Evolutionary conservation across 1,140 invertebrate species (phyloP).

Genomic region (Leptopilina clavipes): DNA sequence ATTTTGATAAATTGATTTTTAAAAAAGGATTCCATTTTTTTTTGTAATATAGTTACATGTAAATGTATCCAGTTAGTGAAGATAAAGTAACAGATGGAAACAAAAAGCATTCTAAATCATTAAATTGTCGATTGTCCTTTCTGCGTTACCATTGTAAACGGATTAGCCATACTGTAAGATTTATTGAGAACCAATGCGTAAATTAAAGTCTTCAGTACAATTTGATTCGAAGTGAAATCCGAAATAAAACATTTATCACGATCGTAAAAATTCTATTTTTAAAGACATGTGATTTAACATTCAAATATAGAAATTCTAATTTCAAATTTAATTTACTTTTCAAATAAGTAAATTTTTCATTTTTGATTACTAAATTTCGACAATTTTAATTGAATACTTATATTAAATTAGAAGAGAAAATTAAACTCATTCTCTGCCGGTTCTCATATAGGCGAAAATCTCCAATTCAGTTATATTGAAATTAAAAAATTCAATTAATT

Average conservation of each 20-base stretch:
- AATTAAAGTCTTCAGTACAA: constrained; percentile 11
- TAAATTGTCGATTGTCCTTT: background rate
- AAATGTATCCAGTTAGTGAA: background rate
- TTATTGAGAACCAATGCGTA: constrained; percentile 4
- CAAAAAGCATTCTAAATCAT: background rate
- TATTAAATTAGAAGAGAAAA: no score
- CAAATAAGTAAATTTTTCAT: no score
- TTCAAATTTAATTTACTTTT: no score
- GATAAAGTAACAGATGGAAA: constrained; percentile 20
- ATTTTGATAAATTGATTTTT: background rate
- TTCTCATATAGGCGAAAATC: no score
- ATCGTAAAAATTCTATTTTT: background rate
- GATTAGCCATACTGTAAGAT: constrained; percentile 4
- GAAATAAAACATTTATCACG: background rate
- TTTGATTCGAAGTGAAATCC: constrained; percentile 8
- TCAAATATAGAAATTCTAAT: no score
- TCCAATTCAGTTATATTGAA: no score
- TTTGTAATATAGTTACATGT: background rate
- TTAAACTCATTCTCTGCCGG: no score
- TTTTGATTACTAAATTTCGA: no score
- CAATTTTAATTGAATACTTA: no score
- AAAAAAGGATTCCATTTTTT: background rate
- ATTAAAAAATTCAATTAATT: no score
- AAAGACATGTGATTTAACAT: background rate
- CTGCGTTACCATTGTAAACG: background rate